Evolutionary conservation across 2,888 invertebrate species (phyloP).

Genomic region (Athalia cordata): DNA sequence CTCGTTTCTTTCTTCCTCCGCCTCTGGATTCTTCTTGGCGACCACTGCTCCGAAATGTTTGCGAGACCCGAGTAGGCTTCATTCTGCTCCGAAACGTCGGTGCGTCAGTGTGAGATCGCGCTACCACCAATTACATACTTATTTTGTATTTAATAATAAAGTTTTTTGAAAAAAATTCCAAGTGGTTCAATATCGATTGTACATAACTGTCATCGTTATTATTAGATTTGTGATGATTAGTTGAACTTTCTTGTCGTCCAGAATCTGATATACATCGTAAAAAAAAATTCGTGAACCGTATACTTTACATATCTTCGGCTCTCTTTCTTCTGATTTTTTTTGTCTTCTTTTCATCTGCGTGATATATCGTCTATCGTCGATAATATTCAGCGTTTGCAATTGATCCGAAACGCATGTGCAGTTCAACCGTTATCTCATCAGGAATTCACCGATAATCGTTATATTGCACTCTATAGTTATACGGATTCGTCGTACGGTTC

Average conservation of each 20-base stretch:
- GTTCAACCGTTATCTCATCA: too few relatives aligned
- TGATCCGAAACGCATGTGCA: too few relatives aligned
- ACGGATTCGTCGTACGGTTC: too few relatives aligned
- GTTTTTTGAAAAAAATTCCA: not conserved
- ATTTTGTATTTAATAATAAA: not conserved
- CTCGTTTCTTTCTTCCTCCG: not conserved
- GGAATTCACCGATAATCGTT: too few relatives aligned
- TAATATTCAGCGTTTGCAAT: too few relatives aligned
- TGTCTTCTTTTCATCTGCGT: too few relatives aligned
- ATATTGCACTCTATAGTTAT: too few relatives aligned
- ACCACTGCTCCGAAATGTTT: not conserved
- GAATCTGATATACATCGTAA: not conserved
- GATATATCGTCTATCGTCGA: too few relatives aligned
- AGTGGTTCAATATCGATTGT: too few relatives aligned
- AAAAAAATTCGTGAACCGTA: not conserved
- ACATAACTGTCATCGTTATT: too few relatives aligned
- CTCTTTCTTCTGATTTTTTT: too few relatives aligned
- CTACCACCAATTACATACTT: conserved; percentile 32
- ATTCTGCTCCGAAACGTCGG: conserved; percentile 38
- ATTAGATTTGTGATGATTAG: not conserved
- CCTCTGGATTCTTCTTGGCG: not conserved
- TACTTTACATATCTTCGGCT: too few relatives aligned
- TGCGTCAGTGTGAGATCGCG: conserved; percentile 42
- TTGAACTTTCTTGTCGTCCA: not conserved
- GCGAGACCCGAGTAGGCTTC: conserved; percentile 6